Conservation (phyloP, 2,888 invertebrate species). For the Eupeodes latifasciatus region DNA sequence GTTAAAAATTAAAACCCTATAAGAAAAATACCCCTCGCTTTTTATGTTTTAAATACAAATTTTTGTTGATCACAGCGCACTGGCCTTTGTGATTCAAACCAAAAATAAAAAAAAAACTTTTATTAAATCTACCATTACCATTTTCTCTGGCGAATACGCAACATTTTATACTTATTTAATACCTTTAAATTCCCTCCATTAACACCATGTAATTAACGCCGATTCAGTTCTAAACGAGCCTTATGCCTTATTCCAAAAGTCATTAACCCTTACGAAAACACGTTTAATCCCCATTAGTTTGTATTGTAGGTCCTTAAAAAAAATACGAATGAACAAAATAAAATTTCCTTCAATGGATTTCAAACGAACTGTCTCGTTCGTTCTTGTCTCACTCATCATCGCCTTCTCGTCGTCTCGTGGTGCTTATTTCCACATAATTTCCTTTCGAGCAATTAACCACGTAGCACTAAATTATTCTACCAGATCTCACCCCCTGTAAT, state of each 20-base stretch:
- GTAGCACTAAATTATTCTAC: conserved; percentile 69
- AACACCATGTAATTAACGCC: conserved; percentile 30
- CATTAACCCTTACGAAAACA: conserved; percentile 54
- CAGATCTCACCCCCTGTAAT: conserved; percentile 1
- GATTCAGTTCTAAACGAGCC: conserved; percentile 35
- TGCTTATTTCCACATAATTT: conserved; percentile 68
- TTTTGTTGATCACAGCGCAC: not conserved
- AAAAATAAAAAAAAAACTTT: conserved; percentile 21
- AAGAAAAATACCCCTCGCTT: too few relatives aligned
- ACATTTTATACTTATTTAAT: conserved; percentile 32
- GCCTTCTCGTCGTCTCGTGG: conserved; percentile 28
- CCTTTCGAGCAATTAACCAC: conserved; percentile 68
- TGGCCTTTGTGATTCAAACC: not conserved
- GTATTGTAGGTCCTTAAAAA: conserved; percentile 4
- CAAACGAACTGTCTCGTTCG: conserved; percentile 16
- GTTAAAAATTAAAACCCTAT: not conserved
- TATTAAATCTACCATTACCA: conserved; percentile 3
- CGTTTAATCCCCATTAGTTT: conserved; percentile 51
- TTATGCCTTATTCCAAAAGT: conserved; percentile 48
- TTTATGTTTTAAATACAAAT: not conserved
- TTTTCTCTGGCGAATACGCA: conserved; percentile 28
- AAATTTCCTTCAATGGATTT: conserved; percentile 49
- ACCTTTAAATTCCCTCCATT: conserved; percentile 33
- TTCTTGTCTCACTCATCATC: conserved; percentile 45
- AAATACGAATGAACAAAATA: conserved; percentile 39